These are phyloP conservation scores for Aselliscus stoliczkanus DNA, from an alignment of 2,797 vertebrate genomes.

Conservation along the genomic window DNA sequence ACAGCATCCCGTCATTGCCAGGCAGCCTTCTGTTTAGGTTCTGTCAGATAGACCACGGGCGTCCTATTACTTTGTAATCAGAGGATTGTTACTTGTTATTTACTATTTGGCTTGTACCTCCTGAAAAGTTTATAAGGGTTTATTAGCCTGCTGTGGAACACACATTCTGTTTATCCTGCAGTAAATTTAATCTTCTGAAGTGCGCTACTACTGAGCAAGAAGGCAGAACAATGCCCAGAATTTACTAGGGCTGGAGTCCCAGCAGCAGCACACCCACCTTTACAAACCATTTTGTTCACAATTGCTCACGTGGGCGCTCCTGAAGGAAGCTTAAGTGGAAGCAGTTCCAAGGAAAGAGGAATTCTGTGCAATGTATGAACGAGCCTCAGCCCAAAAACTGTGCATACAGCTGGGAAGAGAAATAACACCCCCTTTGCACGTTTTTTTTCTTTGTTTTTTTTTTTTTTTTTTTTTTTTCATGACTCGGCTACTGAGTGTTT, in stretches of 20 bases:
- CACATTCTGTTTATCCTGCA: slow-evolving; percentile 67
- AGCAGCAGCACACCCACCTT: slow-evolving; percentile 25
- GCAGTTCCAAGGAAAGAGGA: slow-evolving; percentile 40
- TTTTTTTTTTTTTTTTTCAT: rapidly evolving
- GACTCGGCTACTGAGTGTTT: neutral
- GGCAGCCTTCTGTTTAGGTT: slow-evolving; percentile 13
- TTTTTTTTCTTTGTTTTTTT: rapidly evolving
- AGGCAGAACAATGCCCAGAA: neutral
- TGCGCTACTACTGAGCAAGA: slow-evolving; percentile 12
- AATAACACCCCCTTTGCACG: neutral
- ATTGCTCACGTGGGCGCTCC: slow-evolving; percentile 14
- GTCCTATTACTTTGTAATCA: slow-evolving; percentile 49
- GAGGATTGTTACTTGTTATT: slow-evolving; percentile 58
- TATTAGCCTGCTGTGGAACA: slow-evolving; percentile 59
- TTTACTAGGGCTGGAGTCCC: neutral
- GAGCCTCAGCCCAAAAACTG: neutral
- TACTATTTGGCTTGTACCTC: slow-evolving; percentile 45
- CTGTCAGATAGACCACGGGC: neutral
- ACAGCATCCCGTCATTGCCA: slow-evolving; percentile 36
- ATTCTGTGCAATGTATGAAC: neutral
- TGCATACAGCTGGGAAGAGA: neutral
- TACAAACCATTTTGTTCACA: slow-evolving; percentile 59
- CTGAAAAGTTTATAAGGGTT: slow-evolving; percentile 59
- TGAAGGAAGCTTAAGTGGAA: neutral
- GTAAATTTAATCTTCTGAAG: slow-evolving; percentile 74